Evolutionary conservation across 2,797 vertebrate species (phyloP), one percentile per base, ranked within the genome.

Genomic region (Cheirogaleus major): DNA sequence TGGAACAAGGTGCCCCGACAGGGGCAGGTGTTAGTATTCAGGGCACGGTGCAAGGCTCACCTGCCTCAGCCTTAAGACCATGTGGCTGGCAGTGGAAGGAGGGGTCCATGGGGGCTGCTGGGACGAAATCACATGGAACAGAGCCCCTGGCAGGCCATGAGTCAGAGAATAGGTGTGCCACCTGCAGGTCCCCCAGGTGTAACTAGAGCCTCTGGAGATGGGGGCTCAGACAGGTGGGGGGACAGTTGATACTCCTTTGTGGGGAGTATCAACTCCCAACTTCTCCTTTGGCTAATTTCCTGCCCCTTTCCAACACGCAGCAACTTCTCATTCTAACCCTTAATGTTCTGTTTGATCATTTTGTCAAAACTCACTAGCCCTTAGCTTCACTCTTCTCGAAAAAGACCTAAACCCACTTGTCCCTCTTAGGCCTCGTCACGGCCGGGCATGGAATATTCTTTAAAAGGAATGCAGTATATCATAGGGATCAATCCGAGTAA

Each of bases 11-110:
- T 61, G 50, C n/a, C 55, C 45, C 2, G 0, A 59, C 13, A 35
- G 22, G 57, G 13, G 9, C 43, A 70, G 50, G 45, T 93, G 48
- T 97, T 97, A 96, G 78, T 96, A 96, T 97, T 97, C 97, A 96
- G 59, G 73, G 78, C 95, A 96, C 55, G 69, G 80, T 20, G 13
- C 7, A 8, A 83, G 63, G 35, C 69, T 97, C 92, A 96, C 84
- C 78, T 96, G 95, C 94, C 32, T 90, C 35, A 15, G 67, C 67
- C 69, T 82, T 52, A 52, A 50, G 82, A 57, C 41, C 61, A 81
- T 4, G 83, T 73, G 70, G 76, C 55, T 89, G 43, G 55, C 2
- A 0, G 80, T 45, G 17, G 76, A 18, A 95, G 70, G 84, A 65
- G 22, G 48, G 76, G 50, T 32, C 22, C 35, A 0, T 0, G 9